Evolutionary conservation across 2,113 vertebrate species (phyloP), one percentile per base, ranked within the genome.

Genomic region (Eudorcas thomsonii): DNA sequence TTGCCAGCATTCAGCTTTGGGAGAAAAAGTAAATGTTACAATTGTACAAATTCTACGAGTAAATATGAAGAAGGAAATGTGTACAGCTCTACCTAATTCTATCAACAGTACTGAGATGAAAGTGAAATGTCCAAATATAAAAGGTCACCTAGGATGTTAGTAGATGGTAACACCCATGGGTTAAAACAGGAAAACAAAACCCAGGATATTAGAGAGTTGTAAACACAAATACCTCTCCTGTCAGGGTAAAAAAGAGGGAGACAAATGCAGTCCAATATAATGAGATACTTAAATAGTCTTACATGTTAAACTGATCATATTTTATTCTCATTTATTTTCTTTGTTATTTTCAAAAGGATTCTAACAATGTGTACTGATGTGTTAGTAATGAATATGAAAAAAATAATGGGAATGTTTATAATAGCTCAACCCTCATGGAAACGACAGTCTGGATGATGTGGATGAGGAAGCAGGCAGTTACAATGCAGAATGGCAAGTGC

Each of bases 11-110:
- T 95, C 55, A 87, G 26, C n/a, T 67, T 82, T 2, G 33, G 60
- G 82, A 94, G 60, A 93, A 88, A 97, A 91, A 74, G 81, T 62
- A 91, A 87, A 93, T n/a, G 48, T 7, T 45, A 89, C 67, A 89
- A 4, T 54, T 86, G 6, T 50, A 33, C 2, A 4, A 23, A 74
- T 80, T 96, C 55, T 89, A 9, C 1, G 12, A 60, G 28, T 54
- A 88, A 92, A 88, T 71, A 62, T 48, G 30, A 82, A 88, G 54
- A 88, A 60, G 43, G 4, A 71, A 95, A 36, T 89, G 16, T 43
- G 36, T n/a, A 78, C 21, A 94, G 21, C 17, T 84, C 52, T 94
- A 6, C 52, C 26, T 84, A 55, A 82, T 36, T 62, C 1, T 25
- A 21, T 80, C 26, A 57, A 36, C 71, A 82, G n/a, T 82, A 54